phyloP scores from a whole-genome alignment of 2,797 vertebrate genomes.

The Poeciliopsis infans region DNA sequence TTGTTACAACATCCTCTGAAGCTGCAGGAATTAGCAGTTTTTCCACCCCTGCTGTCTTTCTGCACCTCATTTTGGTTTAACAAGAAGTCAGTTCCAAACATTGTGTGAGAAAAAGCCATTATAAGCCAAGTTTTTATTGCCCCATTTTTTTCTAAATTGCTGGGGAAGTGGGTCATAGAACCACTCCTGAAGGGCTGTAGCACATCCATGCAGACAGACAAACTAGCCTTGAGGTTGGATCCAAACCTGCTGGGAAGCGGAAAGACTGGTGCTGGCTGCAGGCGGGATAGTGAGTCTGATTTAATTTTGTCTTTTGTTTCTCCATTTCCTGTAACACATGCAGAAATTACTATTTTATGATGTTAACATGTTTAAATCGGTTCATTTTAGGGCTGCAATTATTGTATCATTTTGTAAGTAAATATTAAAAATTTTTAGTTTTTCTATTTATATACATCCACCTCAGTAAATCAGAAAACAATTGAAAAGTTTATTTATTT shows the following conservation, averaged over 20 bases:
- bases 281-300: conserved; percentile 36
- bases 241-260: conserved; percentile 49
- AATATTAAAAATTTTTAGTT: not conserved
- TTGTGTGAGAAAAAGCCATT: conserved; percentile 31
- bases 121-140: conserved; percentile 43
- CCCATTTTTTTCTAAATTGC: conserved; percentile 18
- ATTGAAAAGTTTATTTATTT: not conserved
- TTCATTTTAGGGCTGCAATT: conserved; percentile 1
- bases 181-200: conserved; percentile 52
- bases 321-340: conserved; percentile 32
- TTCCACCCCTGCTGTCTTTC: conserved; percentile 32
- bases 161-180: conserved; percentile 65
- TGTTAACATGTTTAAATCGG: conserved; percentile 11
- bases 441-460: not conserved
- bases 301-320: conserved; percentile 38
- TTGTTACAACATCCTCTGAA: conserved; percentile 54
- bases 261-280: conserved; percentile 40
- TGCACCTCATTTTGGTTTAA: conserved; percentile 54
- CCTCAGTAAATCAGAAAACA: not conserved
- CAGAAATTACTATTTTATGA: conserved; percentile 17
- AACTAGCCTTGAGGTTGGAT: conserved; percentile 45
- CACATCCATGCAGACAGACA: conserved; percentile 50
- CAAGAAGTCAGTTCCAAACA: conserved; percentile 45
- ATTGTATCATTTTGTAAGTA: not conserved
- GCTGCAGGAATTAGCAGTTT: conserved; percentile 53